These are phyloP conservation scores for Sphaerodactylus townsendi DNA, from an alignment of 2,113 vertebrate genomes.

Conservation along the genomic window DNA sequence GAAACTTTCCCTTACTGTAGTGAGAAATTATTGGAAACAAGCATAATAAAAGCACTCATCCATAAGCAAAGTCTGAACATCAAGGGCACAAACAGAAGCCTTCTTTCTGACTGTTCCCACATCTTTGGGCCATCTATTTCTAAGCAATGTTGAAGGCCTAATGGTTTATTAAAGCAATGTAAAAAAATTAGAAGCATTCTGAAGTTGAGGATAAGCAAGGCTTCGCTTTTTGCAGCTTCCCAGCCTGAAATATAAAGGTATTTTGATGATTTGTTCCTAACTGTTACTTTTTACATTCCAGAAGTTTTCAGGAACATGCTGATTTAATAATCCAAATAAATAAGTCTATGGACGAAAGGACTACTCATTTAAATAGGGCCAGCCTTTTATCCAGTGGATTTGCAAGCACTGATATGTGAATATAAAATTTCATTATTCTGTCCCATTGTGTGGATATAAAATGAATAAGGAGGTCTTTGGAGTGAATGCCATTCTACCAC, in stretches of 20 bases:
- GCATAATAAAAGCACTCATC: neutral
- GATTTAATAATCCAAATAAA: constrained; percentile 2
- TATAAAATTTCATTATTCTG: neutral
- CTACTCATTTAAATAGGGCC: neutral
- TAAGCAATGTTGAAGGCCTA: neutral
- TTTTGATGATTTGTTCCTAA: neutral
- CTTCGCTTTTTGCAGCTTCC: neutral
- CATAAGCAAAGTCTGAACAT: neutral
- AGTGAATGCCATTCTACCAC: neutral
- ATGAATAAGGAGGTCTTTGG: constrained; percentile 5
- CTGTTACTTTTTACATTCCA: neutral
- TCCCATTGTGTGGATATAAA: neutral
- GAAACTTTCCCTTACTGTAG: too few relatives aligned
- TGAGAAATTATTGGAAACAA: neutral
- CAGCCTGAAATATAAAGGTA: neutral
- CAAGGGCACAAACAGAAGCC: neutral
- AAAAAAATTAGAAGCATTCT: neutral
- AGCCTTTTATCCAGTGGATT: neutral
- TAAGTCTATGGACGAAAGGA: neutral
- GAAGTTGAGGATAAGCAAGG: neutral
- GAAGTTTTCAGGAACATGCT: neutral
- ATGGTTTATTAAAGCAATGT: neutral
- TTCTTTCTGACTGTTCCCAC: neutral
- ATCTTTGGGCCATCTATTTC: neutral
- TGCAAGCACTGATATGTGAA: neutral